Evolutionary conservation across 2,888 invertebrate species (phyloP).

Genomic region (Drosophila mimica): DNA sequence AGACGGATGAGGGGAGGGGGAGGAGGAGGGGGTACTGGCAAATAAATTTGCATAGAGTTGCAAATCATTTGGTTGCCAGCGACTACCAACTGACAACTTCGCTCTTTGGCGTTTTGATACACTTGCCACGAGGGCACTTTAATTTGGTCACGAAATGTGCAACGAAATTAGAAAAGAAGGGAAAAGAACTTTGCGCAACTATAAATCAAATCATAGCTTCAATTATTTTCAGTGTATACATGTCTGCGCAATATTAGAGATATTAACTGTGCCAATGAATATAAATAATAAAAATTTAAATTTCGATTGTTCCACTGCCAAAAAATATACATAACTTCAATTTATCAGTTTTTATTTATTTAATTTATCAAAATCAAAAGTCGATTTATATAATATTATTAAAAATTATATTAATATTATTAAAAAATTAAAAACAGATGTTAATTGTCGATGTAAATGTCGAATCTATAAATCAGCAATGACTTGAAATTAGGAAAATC

Average conservation of each 20-base stretch:
- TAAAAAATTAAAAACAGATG: no score
- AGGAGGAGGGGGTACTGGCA: slow-evolving; percentile 28
- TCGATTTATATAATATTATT: no score
- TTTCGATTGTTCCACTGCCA: no score
- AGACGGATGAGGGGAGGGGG: neutral
- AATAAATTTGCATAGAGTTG: slow-evolving; percentile 76
- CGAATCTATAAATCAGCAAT: no score
- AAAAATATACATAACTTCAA: no score
- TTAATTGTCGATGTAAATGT: no score
- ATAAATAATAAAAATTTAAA: no score
- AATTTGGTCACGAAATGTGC: slow-evolving; percentile 6
- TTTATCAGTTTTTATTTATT: neutral
- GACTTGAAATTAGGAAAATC: no score
- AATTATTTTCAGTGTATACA: neutral
- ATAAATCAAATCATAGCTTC: neutral
- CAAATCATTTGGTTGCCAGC: slow-evolving; percentile 72
- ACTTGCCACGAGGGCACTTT: slow-evolving; percentile 15
- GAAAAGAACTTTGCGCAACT: neutral
- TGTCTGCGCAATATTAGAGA: neutral
- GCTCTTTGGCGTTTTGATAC: slow-evolving; percentile 15
- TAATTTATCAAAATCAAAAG: no score
- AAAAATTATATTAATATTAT: no score
- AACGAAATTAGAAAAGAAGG: neutral
- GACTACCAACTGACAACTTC: slow-evolving; percentile 39
- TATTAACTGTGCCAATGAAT: neutral